phyloP scores from a whole-genome alignment of 2,797 vertebrate genomes.

The Bradypus variegatus region DNA sequence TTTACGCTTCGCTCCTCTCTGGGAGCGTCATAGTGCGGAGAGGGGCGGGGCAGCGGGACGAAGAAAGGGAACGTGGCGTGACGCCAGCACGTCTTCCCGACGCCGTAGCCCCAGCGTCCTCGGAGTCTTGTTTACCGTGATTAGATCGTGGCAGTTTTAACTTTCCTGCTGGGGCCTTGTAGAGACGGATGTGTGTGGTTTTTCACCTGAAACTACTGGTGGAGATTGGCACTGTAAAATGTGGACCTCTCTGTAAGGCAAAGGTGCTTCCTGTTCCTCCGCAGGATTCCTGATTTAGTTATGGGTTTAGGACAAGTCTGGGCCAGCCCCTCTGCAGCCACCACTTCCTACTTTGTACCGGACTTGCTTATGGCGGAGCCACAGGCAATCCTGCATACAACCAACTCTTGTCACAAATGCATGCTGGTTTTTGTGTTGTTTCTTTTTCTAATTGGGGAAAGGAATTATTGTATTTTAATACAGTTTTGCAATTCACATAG shows the following conservation, averaged over 20 bases:
- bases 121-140: accelerated
- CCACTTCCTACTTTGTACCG: background rate
- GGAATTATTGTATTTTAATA: background rate
- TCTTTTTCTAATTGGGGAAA: background rate
- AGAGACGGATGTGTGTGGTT: accelerated
- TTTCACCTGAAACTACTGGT: background rate
- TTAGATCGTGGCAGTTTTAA: accelerated
- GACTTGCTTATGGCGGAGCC: background rate
- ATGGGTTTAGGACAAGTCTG: background rate
- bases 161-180: accelerated
- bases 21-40: conserved; percentile 54
- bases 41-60: background rate
- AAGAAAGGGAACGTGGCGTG: background rate
- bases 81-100: background rate
- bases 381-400: background rate
- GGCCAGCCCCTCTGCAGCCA: background rate
- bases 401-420: background rate
- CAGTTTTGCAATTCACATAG: background rate
- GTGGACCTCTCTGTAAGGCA: background rate
- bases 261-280: background rate
- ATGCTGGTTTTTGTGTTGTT: background rate
- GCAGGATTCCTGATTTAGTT: background rate
- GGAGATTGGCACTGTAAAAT: background rate
- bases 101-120: no score
- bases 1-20: conserved; percentile 53